A percentile compares a stretch with the other conserved stretches of the same genome.
Evolutionary conservation across 2,113 vertebrate genomes (phyloP).

Genomic region (Poecilia latipinna): DNA sequence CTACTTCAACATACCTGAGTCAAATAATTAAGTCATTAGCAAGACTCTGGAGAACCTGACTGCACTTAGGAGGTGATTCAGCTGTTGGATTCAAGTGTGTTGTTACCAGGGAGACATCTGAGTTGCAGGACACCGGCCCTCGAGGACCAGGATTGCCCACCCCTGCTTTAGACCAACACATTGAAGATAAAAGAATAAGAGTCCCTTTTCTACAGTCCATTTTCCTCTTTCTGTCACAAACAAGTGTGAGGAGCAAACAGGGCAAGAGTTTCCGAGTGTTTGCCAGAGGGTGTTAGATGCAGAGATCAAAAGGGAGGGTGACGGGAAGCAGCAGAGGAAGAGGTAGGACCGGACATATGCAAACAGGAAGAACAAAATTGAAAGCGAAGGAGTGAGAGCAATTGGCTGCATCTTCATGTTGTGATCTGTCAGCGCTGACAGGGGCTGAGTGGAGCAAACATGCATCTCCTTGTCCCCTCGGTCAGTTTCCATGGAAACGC

Average conservation of each 20-base stretch:
- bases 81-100: too few species aligned
- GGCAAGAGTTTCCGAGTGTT: background rate
- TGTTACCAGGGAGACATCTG: too few species aligned
- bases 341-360: constrained; percentile 22
- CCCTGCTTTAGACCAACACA: background rate
- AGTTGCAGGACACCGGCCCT: too few species aligned
- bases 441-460: constrained; percentile 65
- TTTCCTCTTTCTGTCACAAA: constrained; percentile 27
- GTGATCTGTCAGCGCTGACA: constrained; percentile 71
- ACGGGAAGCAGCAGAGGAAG: constrained; percentile 10
- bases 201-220: background rate
- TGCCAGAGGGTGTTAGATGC: constrained; percentile 16
- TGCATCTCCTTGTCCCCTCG: constrained; percentile 61
- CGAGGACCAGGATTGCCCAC: too few species aligned
- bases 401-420: constrained; percentile 60
- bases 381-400: constrained; percentile 40
- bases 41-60: too few species aligned
- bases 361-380: constrained; percentile 37
- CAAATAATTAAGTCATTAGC: too few species aligned
- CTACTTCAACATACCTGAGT: too few species aligned
- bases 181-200: background rate
- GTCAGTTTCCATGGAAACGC: constrained; percentile 82
- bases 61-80: too few species aligned
- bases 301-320: constrained; percentile 47
- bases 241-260: constrained; percentile 6